Base-by-base conservation (phyloP, 2,888 invertebrate species). In the Apamea monoglypha region DNA sequence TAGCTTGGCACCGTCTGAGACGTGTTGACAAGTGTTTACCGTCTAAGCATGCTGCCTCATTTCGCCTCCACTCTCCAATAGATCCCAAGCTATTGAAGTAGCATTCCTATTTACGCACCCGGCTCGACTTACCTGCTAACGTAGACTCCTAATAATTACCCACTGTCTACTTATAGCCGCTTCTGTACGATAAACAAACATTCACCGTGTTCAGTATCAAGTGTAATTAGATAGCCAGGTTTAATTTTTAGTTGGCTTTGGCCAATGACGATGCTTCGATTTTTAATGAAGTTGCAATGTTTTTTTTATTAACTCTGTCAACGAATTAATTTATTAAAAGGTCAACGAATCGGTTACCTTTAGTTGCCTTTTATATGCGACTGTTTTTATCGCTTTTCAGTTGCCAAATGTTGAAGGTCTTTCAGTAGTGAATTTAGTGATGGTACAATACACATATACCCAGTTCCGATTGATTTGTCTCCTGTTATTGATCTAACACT, bases 171-270 rank as follows among this genome's bases (percentile, higher is more conserved):
- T 74, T 82, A 71, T n/a, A 82, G 67, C 68, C 76, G 76, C 85
- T 85, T 85, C 85, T 83, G 76, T 79, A 50, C 69, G 53, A 75
- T 83, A 77, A 73, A 75, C 75, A 86, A 81, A 84, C 77, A 78
- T 67, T 40, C n/a, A 68, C 29, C 40, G 56, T 70, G 73, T 78
- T 74, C 64, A 74, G 74, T 82, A 67, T 67, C 68, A 74, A 70
- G 77, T 85, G 90, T 84, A 84, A 89, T 87, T 88, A 66, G 76
- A 85, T 85, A 85, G 67, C 61, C 14, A 18, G 47, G 76, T 82
- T 82, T 85, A 72, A 71, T 74, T 79, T 82, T 79, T 56, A 85
- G n/a, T 61, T 68, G n/a, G n/a, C 44, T 71, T 64, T 64, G 50
- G 21, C 25, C 14, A 50, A 21, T 50, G 74, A 68, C 32, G 61